Base-by-base conservation (phyloP, 2,113 vertebrate genomes). In the Taurulus bubalis region DNA sequence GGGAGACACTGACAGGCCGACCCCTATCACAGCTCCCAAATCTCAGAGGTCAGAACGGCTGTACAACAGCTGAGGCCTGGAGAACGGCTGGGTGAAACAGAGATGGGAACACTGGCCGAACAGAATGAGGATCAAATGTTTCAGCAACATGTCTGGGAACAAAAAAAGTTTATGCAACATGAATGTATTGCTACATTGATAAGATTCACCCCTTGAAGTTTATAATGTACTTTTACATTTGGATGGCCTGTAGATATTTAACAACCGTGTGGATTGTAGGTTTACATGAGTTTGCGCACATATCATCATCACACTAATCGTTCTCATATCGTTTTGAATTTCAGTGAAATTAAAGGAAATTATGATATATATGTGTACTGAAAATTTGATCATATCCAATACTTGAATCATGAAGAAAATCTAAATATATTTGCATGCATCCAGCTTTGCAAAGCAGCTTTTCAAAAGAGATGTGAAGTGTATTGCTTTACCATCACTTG, bases 1-100 rank as follows among this genome's bases (percentile, higher is more conserved):
- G 90, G 91, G 88, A 92, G 89, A 92, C 91, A 94, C 92, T 94
- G 94, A 95, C 94, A 94, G 90, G 85, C 89, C 32, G 81, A 92
- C 91, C 85, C 87, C 82, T 81, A 87, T 83, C 77, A 49, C 85
- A 85, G 85, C 78, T 86, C 91, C 77, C 72, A 92, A 90, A 91
- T 91, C 93, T 90, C 90, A 90, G 88, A 93, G 91, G 89, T 93
- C 87, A 90, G 53, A 79, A 71, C 63, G 85, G 75, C 87, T 87
- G 83, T 47, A 91, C 84, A 87, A 93, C 94, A 94, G 90, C 94
- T 93, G 90, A 93, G 85, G 81, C 77, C 76, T 1, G 32, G 66
- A 79, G 84, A 88, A 32, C 26, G 45, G 72, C 49, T n/a, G 73
- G 65, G 28, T 82, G 83, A 86, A 84, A 85, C 79, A 66, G 77